These are phyloP conservation scores for Sminthopsis crassicaudata DNA, from an alignment of 2,113 vertebrate genomes.

Conservation along the genomic window DNA sequence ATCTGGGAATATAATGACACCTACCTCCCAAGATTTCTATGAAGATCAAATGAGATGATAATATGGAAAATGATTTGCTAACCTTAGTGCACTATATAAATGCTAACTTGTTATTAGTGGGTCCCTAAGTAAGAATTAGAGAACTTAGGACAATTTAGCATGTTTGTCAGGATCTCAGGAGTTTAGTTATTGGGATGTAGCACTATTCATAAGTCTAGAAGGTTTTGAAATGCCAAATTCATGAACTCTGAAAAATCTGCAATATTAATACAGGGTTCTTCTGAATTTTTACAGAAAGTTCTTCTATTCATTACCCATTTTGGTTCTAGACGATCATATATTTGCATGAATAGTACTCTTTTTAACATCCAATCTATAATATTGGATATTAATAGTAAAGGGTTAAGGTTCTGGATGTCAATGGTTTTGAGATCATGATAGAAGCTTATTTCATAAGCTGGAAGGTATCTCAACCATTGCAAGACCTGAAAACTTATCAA, in stretches of 20 bases:
- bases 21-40: neutral
- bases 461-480: neutral
- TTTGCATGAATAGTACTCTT: neutral
- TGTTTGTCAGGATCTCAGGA: neutral
- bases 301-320: neutral
- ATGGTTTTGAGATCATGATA: neutral
- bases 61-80: neutral
- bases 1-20: no score
- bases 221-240: neutral
- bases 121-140: neutral
- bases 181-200: neutral
- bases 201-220: neutral
- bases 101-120: neutral
- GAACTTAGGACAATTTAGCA: neutral
- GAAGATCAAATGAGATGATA: neutral
- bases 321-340: neutral
- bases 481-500: neutral
- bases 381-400: neutral
- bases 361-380: neutral
- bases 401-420: neutral
- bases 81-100: neutral
- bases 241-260: neutral
- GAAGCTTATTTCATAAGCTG: neutral
- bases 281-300: no score
- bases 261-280: neutral